These are phyloP conservation scores for Cryptus viduatorius DNA, from an alignment of 2,888 invertebrate genomes.

Conservation along the genomic window DNA sequence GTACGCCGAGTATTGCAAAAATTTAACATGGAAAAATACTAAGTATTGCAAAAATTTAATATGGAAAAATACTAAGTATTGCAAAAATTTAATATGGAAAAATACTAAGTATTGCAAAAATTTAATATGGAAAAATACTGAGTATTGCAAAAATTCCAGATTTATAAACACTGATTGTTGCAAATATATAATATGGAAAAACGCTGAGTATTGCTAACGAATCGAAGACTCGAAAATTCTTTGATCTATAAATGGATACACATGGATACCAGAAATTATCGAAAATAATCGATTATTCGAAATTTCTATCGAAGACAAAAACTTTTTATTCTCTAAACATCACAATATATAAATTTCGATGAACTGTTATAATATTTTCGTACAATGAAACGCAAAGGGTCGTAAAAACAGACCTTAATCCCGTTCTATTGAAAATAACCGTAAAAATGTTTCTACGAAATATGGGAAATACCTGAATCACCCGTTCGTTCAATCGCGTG, in stretches of 20 bases:
- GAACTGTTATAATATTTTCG: not conserved
- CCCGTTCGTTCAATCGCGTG: not conserved
- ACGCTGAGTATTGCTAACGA: constrained; percentile 37
- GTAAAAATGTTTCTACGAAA: not conserved
- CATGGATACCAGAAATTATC: not conserved
- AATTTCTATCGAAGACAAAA: not conserved
- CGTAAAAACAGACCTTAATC: not conserved
- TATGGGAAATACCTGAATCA: not conserved
- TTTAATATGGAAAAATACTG: constrained; percentile 11
- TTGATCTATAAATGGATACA: not conserved
- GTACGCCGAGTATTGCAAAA: constrained; percentile 21
- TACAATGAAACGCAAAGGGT: not conserved
- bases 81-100: not conserved
- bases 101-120: constrained; percentile 13
- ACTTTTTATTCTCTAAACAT: not conserved
- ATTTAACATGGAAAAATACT: not conserved
- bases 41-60: constrained; percentile 11
- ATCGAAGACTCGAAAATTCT: not conserved
- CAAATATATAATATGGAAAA: not conserved
- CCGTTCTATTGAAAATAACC: not conserved
- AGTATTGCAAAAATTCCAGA: constrained; percentile 33
- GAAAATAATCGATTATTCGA: not conserved
- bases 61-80: not conserved
- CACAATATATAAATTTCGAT: not conserved
- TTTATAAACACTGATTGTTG: constrained; percentile 36